Evolutionary conservation across 2,797 vertebrate genomes (phyloP), one percentile per base, ranked within the genome.

Genomic region (Tarsius wallacei): DNA sequence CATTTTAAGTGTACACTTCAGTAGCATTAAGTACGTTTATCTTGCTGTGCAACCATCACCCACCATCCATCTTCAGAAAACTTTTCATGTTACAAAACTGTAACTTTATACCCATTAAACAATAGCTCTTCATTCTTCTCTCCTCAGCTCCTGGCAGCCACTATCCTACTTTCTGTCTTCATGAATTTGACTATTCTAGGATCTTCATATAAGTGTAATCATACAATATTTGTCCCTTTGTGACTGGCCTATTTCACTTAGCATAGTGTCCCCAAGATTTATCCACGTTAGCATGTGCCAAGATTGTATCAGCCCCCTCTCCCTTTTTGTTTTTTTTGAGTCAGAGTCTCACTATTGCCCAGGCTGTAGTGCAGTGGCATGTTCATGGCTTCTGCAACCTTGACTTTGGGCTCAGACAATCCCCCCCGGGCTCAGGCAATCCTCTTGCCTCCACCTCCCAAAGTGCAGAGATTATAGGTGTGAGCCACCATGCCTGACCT

Each of bases 161-260:
- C 49, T 81, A 61, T 76, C 83, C 28, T 94, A 14, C 21, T 76
- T 74, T 76, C n/a, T 80, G 53, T 81, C 57, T 88, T 4, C 42
- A 42, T 91, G 51, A 94, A 42, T 90, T 78, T 73, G 57, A 71
- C n/a, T 91, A 53, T 47, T 83, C 36, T 88, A 86, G 84, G 49
- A 86, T 70, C 47, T 11, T 93, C n/a, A 86, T 57, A n/a, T 87
- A 77, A 84, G 11, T 94, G 78, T 57, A 93, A 47, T 90, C 22
- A 36, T 42, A 55, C 13, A 83, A n/a, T 92, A 73, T 90, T 91
- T 90, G 11, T 80, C 36, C 8, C 90, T 97, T 96, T 90, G 76
- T 81, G 70, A 89, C 12, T 90, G 42, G 47, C 49, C 87, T 90
- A 31, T 92, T 97, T 90, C 57, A 92, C 3, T 96, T 90, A 87